A percentile compares a stretch with the other conserved stretches of the same genome.
These are phyloP conservation scores for Thermophis baileyi DNA, from an alignment of 2,113 vertebrate genomes.

Conservation along the genomic window DNA sequence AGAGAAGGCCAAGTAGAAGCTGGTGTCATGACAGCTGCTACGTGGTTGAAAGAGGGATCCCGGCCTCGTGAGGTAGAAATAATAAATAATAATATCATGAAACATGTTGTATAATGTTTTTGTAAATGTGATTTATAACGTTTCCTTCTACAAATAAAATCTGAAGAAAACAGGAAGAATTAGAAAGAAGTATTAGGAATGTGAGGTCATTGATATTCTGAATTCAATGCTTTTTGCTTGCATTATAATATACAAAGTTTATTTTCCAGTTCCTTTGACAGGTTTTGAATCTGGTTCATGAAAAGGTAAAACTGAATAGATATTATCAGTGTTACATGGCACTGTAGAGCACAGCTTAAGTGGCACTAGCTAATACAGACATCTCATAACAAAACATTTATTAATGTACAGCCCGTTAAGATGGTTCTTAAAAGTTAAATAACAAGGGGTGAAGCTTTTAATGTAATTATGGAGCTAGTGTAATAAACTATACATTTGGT, in stretches of 20 bases:
- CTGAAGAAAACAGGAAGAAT: background rate
- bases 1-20: conserved; percentile 89
- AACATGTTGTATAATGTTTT: background rate
- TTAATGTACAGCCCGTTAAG: background rate
- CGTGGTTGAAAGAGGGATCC: conserved; percentile 69
- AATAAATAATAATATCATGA: conserved; percentile 68
- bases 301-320: background rate
- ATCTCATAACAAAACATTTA: background rate
- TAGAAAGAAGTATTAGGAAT: background rate
- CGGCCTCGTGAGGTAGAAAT: conserved; percentile 31
- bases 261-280: background rate
- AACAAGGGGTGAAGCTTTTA: background rate
- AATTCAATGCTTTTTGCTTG: background rate
- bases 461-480: background rate
- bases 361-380: background rate
- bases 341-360: background rate
- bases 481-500: background rate
- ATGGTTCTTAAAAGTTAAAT: background rate
- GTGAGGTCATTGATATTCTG: background rate
- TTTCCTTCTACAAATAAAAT: background rate
- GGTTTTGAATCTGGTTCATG: background rate
- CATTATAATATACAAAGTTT: background rate
- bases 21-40: conserved; percentile 81
- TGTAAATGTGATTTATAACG: background rate
- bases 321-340: background rate